These are phyloP conservation scores for Poliocrania exsul DNA, from an alignment of 2,797 vertebrate species.

Conservation along the genomic window DNA sequence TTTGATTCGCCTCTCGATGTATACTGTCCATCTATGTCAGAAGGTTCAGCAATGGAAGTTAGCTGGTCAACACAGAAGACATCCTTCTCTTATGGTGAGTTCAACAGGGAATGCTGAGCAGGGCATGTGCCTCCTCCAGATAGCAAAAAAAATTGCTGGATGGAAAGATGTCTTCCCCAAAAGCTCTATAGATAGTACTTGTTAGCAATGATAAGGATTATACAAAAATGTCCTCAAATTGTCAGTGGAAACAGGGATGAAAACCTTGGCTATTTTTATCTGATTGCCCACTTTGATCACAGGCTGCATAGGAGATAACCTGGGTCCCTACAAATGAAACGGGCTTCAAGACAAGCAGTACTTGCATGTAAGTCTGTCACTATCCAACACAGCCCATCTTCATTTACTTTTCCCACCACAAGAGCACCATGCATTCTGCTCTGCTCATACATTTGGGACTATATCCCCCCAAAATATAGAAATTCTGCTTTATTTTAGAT, in stretches of 20 bases:
- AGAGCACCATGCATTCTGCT: neutral
- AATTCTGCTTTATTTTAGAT: neutral
- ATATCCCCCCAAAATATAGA: neutral
- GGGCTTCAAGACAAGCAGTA: accelerated
- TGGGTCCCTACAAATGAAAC: neutral
- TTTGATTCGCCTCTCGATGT: neutral
- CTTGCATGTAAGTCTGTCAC: neutral
- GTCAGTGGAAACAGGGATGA: neutral
- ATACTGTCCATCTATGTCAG: neutral
- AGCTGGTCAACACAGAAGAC: neutral
- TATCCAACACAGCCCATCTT: neutral
- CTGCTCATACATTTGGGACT: neutral
- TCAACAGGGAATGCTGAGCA: neutral
- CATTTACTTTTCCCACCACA: neutral
- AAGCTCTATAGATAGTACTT: neutral
- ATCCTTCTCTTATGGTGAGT: accelerated
- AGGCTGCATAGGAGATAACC: neutral
- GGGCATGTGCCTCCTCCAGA: neutral
- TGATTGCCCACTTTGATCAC: neutral
- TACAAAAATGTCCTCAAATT: neutral
- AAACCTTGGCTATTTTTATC: neutral
- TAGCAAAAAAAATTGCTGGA: neutral
- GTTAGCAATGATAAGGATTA: neutral
- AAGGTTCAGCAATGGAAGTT: neutral
- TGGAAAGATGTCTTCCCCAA: neutral